Conservation (phyloP, 92 coral and sea anemone species). For the Porites divaricata region DNA sequence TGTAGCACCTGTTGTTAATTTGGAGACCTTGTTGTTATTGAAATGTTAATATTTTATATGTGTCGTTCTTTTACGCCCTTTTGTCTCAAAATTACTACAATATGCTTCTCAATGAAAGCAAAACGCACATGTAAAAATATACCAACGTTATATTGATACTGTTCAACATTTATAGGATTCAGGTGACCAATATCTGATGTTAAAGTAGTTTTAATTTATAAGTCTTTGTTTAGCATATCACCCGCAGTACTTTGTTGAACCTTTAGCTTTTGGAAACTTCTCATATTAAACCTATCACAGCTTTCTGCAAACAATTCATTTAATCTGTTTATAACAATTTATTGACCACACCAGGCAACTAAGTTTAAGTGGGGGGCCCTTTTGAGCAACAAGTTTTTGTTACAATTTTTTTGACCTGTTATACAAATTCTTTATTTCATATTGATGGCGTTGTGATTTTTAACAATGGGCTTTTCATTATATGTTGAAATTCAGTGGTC, state of each 20-base stretch:
- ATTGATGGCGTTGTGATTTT: background rate
- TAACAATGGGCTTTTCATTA: background rate
- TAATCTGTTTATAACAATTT: background rate
- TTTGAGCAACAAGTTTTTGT: background rate
- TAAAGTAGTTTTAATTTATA: too few species aligned
- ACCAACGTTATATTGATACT: background rate
- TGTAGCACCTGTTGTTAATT: background rate
- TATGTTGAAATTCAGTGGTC: background rate
- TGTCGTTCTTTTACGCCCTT: background rate
- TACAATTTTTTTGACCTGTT: background rate
- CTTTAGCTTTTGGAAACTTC: background rate
- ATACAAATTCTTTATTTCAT: background rate
- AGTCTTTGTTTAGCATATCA: background rate
- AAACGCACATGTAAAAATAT: background rate
- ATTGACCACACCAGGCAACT: background rate
- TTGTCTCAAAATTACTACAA: background rate
- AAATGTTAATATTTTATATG: background rate
- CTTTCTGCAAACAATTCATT: background rate
- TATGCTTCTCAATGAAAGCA: background rate
- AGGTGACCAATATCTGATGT: background rate
- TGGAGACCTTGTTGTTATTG: background rate
- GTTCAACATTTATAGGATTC: background rate
- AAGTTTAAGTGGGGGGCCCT: background rate
- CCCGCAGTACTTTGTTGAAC: background rate
- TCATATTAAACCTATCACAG: background rate